These are phyloP conservation scores for Yponomeuta malinellus DNA, from an alignment of 2,888 invertebrate genomes.

Conservation along the genomic window DNA sequence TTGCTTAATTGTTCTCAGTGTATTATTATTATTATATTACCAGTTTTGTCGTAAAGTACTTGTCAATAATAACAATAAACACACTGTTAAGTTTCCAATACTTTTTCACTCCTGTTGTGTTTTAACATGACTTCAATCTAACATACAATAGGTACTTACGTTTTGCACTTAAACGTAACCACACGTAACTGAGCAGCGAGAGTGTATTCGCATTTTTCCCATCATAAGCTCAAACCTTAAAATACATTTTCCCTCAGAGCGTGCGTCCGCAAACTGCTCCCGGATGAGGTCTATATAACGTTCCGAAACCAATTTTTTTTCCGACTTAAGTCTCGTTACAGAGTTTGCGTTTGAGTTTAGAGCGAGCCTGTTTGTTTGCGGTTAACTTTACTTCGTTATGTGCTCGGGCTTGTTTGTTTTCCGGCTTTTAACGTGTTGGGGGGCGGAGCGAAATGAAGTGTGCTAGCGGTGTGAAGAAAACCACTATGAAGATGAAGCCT, in stretches of 20 bases:
- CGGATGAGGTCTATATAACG: not conserved
- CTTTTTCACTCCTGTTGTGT: no score
- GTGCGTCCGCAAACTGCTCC: not conserved
- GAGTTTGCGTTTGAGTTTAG: constrained; percentile 14
- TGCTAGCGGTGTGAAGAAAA: no score
- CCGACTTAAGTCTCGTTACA: constrained; percentile 6
- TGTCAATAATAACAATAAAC: no score
- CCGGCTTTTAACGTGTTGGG: not conserved
- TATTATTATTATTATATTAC: no score
- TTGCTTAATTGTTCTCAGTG: no score
- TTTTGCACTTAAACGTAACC: no score
- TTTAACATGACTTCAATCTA: no score
- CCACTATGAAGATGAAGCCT: no score
- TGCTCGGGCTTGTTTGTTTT: not conserved
- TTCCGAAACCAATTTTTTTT: constrained; percentile 3
- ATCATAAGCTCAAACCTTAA: not conserved
- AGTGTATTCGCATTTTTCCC: not conserved
- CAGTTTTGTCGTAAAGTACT: no score
- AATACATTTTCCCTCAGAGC: not conserved
- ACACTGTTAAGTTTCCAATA: no score
- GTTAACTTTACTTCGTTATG: constrained; percentile 12
- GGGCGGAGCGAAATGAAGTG: not conserved
- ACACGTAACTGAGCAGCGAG: no score
- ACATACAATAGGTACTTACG: no score
- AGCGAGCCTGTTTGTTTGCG: constrained; percentile 1